Evolutionary conservation across 2,797 vertebrate genomes (phyloP).

Genomic region (Anabacerthia variegaticeps): DNA sequence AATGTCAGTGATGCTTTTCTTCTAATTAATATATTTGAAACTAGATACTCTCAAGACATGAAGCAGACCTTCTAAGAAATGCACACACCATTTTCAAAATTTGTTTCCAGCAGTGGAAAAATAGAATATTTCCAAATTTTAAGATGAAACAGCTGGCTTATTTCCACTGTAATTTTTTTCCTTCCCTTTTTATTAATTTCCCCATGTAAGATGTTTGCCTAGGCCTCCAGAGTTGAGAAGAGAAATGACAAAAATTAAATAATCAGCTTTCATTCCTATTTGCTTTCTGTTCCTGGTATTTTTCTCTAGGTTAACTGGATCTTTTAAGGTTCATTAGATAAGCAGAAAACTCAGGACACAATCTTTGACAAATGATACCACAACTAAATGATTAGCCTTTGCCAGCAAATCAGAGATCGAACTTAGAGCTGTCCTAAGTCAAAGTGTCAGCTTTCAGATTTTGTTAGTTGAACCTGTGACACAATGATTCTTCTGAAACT

Average conservation of each 20-base stretch:
- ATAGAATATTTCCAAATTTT: background rate
- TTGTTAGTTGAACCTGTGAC: background rate
- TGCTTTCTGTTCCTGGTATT: background rate
- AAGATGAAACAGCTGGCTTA: background rate
- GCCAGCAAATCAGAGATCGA: background rate
- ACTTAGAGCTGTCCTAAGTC: background rate
- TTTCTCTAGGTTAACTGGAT: background rate
- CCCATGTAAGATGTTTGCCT: background rate
- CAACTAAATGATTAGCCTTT: background rate
- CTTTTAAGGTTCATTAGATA: background rate
- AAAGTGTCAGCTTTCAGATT: background rate
- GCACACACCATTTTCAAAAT: background rate
- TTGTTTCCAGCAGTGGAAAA: background rate
- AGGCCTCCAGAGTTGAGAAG: background rate
- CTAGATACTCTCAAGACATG: background rate
- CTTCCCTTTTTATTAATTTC: background rate
- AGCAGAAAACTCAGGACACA: background rate
- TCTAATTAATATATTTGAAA: background rate
- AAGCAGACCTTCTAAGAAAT: background rate
- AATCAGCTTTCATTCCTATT: background rate
- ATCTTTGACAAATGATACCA: background rate
- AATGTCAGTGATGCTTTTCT: background rate
- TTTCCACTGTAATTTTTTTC: background rate
- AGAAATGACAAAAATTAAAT: background rate
- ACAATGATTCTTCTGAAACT: background rate